phyloP scores from a whole-genome alignment of 2,797 vertebrate genomes.

The Gymnocypris eckloni region DNA sequence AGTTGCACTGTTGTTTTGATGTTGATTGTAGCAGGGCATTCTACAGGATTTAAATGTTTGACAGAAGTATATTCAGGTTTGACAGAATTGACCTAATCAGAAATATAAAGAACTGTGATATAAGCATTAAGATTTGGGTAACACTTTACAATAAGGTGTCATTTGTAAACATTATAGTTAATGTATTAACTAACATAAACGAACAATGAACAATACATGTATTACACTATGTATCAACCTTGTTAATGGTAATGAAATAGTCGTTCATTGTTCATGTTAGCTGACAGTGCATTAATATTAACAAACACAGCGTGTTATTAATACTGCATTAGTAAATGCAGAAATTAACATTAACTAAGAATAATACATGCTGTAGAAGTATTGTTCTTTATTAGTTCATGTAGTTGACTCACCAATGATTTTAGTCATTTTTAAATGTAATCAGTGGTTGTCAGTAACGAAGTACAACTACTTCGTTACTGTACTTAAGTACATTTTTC shows the following conservation, averaged over 20 bases:
- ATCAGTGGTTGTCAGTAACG: no score
- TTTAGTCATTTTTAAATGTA: neutral
- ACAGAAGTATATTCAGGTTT: neutral
- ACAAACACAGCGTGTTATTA: neutral
- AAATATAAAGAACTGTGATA: neutral
- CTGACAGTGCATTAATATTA: neutral
- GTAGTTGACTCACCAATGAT: neutral
- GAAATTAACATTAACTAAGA: neutral
- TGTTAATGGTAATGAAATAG: neutral
- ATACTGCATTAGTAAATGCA: neutral
- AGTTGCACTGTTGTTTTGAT: neutral
- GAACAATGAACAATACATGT: neutral
- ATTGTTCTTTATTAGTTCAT: neutral
- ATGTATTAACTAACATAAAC: neutral
- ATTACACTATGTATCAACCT: neutral
- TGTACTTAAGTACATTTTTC: no score
- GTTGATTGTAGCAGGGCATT: neutral
- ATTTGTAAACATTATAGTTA: neutral
- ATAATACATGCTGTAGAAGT: neutral
- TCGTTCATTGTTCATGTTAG: neutral
- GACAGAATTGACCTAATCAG: neutral
- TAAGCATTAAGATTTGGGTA: neutral
- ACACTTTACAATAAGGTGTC: neutral
- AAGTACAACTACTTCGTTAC: no score
- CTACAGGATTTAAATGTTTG: neutral